A percentile compares a stretch with the other conserved stretches of the same genome.
phyloP scores from a whole-genome alignment of 2,888 invertebrate species.

The Uropetala carovei region DNA sequence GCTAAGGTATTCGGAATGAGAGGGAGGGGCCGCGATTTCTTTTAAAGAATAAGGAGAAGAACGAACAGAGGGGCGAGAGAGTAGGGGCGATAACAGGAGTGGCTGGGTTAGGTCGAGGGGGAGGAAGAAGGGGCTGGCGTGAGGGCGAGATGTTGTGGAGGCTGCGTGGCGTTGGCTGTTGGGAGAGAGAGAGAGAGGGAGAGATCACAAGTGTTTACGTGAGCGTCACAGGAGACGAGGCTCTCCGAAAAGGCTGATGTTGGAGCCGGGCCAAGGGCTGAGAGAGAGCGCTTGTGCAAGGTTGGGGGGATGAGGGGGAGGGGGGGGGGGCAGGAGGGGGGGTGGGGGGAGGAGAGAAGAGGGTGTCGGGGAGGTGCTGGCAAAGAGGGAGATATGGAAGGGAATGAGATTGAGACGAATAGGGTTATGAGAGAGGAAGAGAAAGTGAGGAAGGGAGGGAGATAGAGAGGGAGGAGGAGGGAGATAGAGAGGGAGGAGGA shows the following conservation, averaged over 20 bases:
- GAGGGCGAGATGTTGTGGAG: not conserved
- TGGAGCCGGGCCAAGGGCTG: not conserved
- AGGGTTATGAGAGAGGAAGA: not conserved
- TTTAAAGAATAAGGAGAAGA: too few relatives aligned
- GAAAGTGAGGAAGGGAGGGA: not conserved
- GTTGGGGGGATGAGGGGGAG: not conserved
- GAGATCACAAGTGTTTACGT: not conserved
- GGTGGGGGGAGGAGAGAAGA: not conserved
- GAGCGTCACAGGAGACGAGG: not conserved
- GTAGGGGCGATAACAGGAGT: too few relatives aligned
- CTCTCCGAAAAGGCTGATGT: constrained; percentile 3
- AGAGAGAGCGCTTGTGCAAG: not conserved
- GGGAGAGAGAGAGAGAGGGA: too few relatives aligned
- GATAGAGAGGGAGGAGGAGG: not conserved
- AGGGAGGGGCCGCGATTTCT: too few relatives aligned
- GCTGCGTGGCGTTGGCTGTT: not conserved
- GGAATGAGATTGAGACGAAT: not conserved
- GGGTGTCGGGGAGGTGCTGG: not conserved
- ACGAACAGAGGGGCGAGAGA: too few relatives aligned
- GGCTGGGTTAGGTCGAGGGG: too few relatives aligned
- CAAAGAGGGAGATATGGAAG: not conserved
- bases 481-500: too few relatives aligned
- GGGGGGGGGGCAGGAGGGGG: not conserved
- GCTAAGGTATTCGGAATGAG: too few relatives aligned
- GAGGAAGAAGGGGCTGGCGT: not conserved